These are phyloP conservation scores for Parnassius apollo DNA, from an alignment of 2,888 invertebrate species.

Conservation along the genomic window DNA sequence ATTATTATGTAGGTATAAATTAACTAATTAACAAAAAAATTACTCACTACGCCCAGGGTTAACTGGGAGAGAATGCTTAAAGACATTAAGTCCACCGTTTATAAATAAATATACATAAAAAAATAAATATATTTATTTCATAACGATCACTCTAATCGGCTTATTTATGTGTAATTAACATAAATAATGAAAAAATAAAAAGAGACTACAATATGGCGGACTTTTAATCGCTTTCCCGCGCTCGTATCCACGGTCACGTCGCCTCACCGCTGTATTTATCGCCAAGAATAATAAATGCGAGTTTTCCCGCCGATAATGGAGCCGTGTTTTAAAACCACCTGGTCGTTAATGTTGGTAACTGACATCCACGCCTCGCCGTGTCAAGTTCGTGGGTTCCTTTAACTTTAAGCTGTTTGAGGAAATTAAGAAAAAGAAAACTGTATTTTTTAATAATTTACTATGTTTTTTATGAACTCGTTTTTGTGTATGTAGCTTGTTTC, in stretches of 20 bases:
- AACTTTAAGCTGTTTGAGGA: not conserved
- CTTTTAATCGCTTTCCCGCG: too few relatives aligned
- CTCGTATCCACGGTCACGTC: not conserved
- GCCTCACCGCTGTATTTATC: not conserved
- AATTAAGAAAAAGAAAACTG: not conserved
- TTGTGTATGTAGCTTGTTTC: too few relatives aligned
- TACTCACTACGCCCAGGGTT: too few relatives aligned
- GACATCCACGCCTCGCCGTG: not conserved
- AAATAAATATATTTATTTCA: too few relatives aligned
- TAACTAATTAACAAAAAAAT: too few relatives aligned
- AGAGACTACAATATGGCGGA: slow-evolving; percentile 45
- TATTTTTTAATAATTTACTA: too few relatives aligned
- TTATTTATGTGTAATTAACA: not conserved
- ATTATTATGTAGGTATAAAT: too few relatives aligned
- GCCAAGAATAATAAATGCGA: slow-evolving; percentile 53
- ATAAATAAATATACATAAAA: too few relatives aligned
- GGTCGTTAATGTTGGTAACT: slow-evolving; percentile 26
- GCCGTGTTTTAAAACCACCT: slow-evolving; percentile 38
- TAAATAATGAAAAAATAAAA: not conserved
- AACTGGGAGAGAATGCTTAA: too few relatives aligned
- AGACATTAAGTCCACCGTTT: too few relatives aligned
- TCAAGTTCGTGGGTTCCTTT: not conserved
- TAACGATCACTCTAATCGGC: too few relatives aligned
- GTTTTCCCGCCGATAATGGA: slow-evolving; percentile 53
- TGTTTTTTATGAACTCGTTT: too few relatives aligned